These are phyloP conservation scores for Pecten maximus DNA, from an alignment of 2,888 invertebrate genomes.

Conservation along the genomic window DNA sequence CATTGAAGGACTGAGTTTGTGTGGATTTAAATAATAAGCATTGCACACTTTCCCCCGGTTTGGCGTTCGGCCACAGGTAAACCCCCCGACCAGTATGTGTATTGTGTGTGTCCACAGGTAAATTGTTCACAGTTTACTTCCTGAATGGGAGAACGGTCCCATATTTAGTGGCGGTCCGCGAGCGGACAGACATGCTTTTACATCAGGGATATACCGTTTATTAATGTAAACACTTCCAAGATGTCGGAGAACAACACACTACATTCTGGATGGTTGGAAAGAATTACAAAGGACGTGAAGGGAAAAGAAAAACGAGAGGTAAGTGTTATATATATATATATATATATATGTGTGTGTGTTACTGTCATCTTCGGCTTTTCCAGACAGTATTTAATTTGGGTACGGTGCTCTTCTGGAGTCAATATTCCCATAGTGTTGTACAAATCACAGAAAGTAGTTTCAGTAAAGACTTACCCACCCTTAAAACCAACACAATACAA, in stretches of 20 bases:
- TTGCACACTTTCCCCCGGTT: neutral
- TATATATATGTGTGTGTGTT: too few species aligned
- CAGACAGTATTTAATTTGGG: too few species aligned
- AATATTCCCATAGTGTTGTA: too few species aligned
- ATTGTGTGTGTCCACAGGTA: neutral
- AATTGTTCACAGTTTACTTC: neutral
- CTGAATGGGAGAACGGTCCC: neutral
- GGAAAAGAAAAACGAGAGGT: slow-evolving; percentile 7
- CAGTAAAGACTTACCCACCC: too few species aligned
- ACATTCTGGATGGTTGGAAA: neutral
- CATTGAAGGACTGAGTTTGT: neutral
- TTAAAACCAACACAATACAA: too few species aligned
- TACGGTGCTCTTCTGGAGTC: too few species aligned
- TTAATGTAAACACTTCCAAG: neutral
- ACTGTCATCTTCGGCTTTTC: too few species aligned
- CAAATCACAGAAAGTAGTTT: too few species aligned
- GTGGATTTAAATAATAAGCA: neutral
- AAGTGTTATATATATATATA: too few species aligned
- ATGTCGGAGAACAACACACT: neutral
- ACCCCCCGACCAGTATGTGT: neutral
- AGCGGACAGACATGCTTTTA: neutral
- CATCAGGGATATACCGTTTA: neutral
- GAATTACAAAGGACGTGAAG: neutral
- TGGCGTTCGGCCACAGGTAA: neutral
- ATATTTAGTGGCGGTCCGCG: neutral